Conservation (phyloP, 1,140 invertebrate species). For the Idris sp. region DNA sequence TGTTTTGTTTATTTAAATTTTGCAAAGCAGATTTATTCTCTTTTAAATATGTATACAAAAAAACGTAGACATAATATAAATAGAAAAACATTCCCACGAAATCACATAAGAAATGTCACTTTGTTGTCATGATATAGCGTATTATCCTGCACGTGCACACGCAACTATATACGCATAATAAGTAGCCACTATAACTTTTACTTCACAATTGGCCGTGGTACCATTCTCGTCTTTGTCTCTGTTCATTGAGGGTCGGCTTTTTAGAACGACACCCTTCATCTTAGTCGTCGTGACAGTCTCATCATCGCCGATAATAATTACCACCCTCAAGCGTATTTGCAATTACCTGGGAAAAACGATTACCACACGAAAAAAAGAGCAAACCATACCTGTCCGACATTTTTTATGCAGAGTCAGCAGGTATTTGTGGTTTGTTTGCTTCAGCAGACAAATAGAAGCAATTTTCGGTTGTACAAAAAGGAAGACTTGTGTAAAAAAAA, state of each 20-base stretch:
- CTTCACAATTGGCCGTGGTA: constrained; percentile 1
- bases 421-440: constrained; percentile 3
- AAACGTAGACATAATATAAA: too few species aligned
- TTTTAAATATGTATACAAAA: too few species aligned
- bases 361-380: constrained; percentile 29
- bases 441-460: too few species aligned
- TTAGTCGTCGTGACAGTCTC: constrained; percentile 48
- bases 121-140: constrained; percentile 7
- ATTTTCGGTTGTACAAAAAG: too few species aligned
- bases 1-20: too few species aligned
- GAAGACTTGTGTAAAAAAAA: too few species aligned
- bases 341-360: constrained; percentile 49
- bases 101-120: constrained; percentile 16
- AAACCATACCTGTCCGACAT: constrained; percentile 12
- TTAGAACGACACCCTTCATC: constrained; percentile 52
- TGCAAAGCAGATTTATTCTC: too few species aligned
- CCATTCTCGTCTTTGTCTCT: background rate
- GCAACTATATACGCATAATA: constrained; percentile 36
- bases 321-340: constrained; percentile 47
- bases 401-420: constrained; percentile 10
- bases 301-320: constrained; percentile 59
- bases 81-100: background rate
- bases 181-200: constrained; percentile 18
- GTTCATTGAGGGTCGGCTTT: constrained; percentile 19
- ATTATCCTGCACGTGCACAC: constrained; percentile 20